Evolutionary conservation across 1,140 invertebrate species (phyloP).

Genomic region (Zaprionus camerounensis): DNA sequence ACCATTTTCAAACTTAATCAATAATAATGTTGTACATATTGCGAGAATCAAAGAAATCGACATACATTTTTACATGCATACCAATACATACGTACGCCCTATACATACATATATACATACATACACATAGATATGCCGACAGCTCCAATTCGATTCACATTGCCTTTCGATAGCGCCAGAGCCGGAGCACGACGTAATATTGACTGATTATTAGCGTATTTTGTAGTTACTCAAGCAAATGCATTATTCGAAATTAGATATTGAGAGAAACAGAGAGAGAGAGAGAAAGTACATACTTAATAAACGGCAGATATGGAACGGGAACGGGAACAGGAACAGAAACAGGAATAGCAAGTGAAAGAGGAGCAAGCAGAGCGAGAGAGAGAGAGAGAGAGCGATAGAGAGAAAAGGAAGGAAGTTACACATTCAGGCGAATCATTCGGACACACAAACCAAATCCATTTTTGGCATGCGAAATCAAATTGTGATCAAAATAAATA

Average conservation of each 20-base stretch:
- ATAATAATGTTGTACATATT: conserved; percentile 36
- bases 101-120: conserved; percentile 20
- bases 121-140: conserved; percentile 23
- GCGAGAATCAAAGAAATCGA: conserved; percentile 15
- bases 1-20: conserved; percentile 27
- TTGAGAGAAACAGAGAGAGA: background rate
- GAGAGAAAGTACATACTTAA: conserved; percentile 14
- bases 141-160: conserved; percentile 19
- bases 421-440: conserved; percentile 78
- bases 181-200: conserved; percentile 55
- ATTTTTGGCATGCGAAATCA: conserved; percentile 80
- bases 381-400: background rate
- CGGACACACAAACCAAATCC: conserved; percentile 75
- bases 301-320: conserved; percentile 36
- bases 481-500: conserved; percentile 78
- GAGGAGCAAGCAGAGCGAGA: background rate
- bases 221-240: conserved; percentile 45
- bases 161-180: conserved; percentile 51
- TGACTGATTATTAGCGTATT: conserved; percentile 78
- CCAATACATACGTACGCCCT: conserved; percentile 9
- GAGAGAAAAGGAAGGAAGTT: conserved; percentile 35
- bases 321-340: conserved; percentile 35
- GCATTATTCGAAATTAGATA: conserved; percentile 51
- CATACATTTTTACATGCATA: conserved; percentile 27
- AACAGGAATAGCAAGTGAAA: conserved; percentile 15